Conservation (phyloP, 2,797 vertebrate species). For the Bradypus variegatus region DNA sequence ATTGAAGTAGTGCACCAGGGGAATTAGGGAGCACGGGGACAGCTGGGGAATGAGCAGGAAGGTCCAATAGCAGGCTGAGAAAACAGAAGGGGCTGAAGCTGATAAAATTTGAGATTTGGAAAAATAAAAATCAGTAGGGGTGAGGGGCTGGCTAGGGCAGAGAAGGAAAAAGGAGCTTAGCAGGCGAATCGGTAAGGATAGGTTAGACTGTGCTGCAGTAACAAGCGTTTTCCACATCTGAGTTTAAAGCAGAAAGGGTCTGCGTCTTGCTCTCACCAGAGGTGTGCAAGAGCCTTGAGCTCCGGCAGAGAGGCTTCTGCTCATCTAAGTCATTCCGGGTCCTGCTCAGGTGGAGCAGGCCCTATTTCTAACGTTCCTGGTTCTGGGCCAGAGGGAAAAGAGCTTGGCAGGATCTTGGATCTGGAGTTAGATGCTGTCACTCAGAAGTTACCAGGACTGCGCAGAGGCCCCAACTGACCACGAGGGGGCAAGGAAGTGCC, state of each 20-base stretch:
- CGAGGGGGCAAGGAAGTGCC: background rate
- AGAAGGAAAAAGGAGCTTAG: background rate
- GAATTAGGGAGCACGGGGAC: rapidly evolving
- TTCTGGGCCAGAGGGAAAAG: background rate
- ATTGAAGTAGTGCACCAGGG: background rate
- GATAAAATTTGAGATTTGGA: background rate
- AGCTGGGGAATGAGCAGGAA: background rate
- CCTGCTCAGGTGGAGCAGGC: background rate
- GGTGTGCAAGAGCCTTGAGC: background rate
- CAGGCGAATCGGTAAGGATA: rapidly evolving
- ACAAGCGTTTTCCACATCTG: rapidly evolving
- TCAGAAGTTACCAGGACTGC: background rate
- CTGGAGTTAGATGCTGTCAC: background rate
- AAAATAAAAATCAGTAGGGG: background rate
- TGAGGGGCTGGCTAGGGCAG: background rate
- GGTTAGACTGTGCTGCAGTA: background rate
- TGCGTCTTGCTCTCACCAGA: background rate
- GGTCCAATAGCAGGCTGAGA: background rate
- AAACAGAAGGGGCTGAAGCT: background rate
- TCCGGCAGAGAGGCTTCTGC: background rate
- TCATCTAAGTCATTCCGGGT: background rate
- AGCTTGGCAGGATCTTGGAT: background rate
- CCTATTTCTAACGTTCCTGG: background rate
- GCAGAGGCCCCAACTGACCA: background rate
- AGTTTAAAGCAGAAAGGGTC: rapidly evolving